Evolutionary conservation across 2,113 vertebrate species (phyloP), one percentile per base, ranked within the genome.

Genomic region (Ceyx margarethae): DNA sequence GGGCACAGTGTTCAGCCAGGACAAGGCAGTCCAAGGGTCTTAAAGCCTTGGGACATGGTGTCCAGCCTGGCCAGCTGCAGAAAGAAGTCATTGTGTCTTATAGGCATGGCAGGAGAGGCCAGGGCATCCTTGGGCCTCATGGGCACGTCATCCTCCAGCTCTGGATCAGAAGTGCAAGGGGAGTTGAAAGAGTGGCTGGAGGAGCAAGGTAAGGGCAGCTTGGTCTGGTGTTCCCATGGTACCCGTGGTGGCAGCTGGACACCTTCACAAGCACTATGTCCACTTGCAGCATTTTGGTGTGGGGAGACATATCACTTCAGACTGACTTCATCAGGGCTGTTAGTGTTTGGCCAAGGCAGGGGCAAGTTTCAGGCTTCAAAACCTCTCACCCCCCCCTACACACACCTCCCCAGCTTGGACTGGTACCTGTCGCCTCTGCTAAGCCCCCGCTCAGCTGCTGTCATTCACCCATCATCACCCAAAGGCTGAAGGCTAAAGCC

Each of bases 261-360:
- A 22, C 31, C 46, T 51, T 43, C 71, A 42, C 1, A 0, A 76
- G 71, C 50, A 0, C 54, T 25, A 3, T 3, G 2, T 23, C 31
- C 67, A 7, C 58, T 14, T 45, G 10, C 48, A 87, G 58, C 13
- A 4, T 19, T 50, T 15, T 8, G 23, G 42, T 13, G 62, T 6
- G 13, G 8, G 26, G 3, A 37, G 16, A 61, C 23, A 3, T 8
- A 23, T 3, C 26, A 29, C 3, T 13, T 33, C 65, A 40, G 40
- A 5, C 3, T 0, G 0, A 5, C 31, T 31, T 58, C 62, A 22
- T 23, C 13, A 13, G n/a, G 54, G 42, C 77, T 87, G 78, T 45
- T 3, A 6, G 2, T 3, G 8, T 20, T 35, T 58, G 54, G 40
- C 48, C 77, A 61, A 14, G 12, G 65, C 22, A 6, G 1, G 78